A percentile compares a stretch with the other conserved stretches of the same genome.
Evolutionary conservation across 1,140 invertebrate genomes (phyloP).

Genomic region (Drosophila malerkotliana): DNA sequence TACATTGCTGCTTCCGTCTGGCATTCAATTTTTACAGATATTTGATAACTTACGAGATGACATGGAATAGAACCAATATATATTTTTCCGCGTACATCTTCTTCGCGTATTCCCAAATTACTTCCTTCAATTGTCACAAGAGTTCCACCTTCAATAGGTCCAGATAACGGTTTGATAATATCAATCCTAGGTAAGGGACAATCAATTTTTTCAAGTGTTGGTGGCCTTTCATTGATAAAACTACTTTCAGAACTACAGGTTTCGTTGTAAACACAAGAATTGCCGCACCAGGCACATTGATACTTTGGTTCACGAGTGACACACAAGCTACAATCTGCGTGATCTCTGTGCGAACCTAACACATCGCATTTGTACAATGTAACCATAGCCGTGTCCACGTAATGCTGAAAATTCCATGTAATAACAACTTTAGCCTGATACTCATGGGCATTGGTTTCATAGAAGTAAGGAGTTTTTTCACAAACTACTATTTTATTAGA

Average conservation of each 20-base stretch:
- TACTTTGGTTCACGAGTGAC: slow-evolving; percentile 94
- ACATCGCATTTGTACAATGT: slow-evolving; percentile 97
- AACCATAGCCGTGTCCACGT: slow-evolving; percentile 94
- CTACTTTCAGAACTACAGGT: slow-evolving; percentile 86
- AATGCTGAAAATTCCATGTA: slow-evolving; percentile 96
- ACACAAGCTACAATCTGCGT: slow-evolving; percentile 97
- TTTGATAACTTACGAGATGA: slow-evolving; percentile 93
- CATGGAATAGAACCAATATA: slow-evolving; percentile 95
- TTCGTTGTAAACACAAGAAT: slow-evolving; percentile 93
- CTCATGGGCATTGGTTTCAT: slow-evolving; percentile 93
- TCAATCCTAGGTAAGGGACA: slow-evolving; percentile 97
- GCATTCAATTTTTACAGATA: slow-evolving; percentile 96
- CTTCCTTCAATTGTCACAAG: slow-evolving; percentile 97
- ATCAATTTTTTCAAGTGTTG: slow-evolving; percentile 87
- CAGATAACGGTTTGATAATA: slow-evolving; percentile 96
- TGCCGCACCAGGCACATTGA: slow-evolving; percentile 96
- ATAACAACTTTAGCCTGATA: slow-evolving; percentile 95
- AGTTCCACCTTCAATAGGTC: slow-evolving; percentile 98
- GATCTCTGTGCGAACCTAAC: slow-evolving; percentile 94
- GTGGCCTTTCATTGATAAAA: slow-evolving; percentile 1
- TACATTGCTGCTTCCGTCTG: slow-evolving; percentile 91
- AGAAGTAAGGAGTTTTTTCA: slow-evolving; percentile 95
- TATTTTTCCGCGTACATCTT: slow-evolving; percentile 96
- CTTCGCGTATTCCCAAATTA: slow-evolving; percentile 95
- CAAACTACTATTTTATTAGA: slow-evolving; percentile 93